These are phyloP conservation scores for Oriolus oriolus DNA, from an alignment of 2,113 vertebrate genomes.

Conservation along the genomic window DNA sequence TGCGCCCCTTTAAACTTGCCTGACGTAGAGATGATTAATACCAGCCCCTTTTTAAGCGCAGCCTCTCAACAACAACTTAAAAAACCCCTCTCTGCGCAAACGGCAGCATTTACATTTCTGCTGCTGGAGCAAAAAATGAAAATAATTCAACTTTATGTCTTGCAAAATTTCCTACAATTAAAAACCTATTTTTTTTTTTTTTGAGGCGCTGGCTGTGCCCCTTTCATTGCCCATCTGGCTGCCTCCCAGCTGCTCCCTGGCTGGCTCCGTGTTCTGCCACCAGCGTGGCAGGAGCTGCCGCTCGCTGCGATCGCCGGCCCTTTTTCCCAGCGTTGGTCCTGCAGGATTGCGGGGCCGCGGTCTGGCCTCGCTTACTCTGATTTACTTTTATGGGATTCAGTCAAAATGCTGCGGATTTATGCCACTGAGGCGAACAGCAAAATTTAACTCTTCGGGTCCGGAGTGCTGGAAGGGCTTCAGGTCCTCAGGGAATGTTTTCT, in stretches of 20 bases:
- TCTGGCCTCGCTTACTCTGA: neutral
- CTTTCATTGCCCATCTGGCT: constrained; percentile 69
- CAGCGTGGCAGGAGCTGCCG: constrained; percentile 3
- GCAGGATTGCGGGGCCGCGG: neutral
- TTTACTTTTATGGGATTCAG: neutral
- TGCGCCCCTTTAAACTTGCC: constrained; percentile 19
- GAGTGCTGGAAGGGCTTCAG: neutral
- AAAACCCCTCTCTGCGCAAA: neutral
- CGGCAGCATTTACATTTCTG: constrained; percentile 59
- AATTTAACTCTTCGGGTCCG: neutral
- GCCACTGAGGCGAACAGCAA: accelerated
- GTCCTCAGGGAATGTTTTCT: neutral
- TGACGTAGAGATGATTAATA: constrained; percentile 28
- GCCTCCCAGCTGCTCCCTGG: constrained; percentile 63
- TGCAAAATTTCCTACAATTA: constrained; percentile 50
- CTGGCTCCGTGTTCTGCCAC: constrained; percentile 43
- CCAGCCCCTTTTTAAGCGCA: constrained; percentile 17
- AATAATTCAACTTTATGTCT: constrained; percentile 68
- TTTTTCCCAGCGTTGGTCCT: neutral
- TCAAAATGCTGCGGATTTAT: neutral
- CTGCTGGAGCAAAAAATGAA: constrained; percentile 50
- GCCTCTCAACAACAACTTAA: constrained; percentile 5
- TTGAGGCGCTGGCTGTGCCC: constrained; percentile 37
- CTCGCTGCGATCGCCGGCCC: neutral
- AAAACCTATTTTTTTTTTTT: constrained; percentile 31